Evolutionary conservation across 2,888 invertebrate species (phyloP).

Genomic region (Synergus itoensis): DNA sequence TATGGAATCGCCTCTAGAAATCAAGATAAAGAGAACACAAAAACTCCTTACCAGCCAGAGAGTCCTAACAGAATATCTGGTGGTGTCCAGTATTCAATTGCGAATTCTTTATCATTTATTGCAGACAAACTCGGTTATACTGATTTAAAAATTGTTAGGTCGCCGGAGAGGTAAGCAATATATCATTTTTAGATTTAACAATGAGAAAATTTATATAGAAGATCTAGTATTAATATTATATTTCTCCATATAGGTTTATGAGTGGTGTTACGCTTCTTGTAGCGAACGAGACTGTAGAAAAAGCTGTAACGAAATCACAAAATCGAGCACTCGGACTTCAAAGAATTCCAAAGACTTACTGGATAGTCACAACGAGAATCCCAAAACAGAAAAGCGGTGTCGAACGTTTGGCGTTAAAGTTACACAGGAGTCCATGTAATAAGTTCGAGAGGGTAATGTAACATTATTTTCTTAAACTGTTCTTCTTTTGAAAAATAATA

Average conservation of each 20-base stretch:
- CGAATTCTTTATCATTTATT: conserved; percentile 45
- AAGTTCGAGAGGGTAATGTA: conserved; percentile 42
- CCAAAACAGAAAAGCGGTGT: conserved; percentile 45
- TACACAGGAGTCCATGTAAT: conserved; percentile 30
- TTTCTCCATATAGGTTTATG: conserved; percentile 46
- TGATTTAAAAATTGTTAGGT: conserved; percentile 45
- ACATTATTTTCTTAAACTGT: not conserved
- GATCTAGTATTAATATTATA: conserved; percentile 12
- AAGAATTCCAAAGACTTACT: conserved; percentile 46
- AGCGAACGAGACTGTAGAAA: conserved; percentile 19
- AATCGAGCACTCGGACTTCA: not conserved
- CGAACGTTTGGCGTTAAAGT: conserved; percentile 40
- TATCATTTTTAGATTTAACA: not conserved
- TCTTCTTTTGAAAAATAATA: conserved; percentile 3
- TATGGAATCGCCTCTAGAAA: conserved; percentile 46
- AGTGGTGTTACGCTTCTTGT: conserved; percentile 51
- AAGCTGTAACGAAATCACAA: conserved; percentile 30
- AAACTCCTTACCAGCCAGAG: not conserved
- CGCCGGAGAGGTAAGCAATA: conserved; percentile 53
- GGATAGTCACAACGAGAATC: conserved; percentile 54
- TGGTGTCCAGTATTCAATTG: conserved; percentile 38
- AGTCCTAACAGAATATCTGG: conserved; percentile 44
- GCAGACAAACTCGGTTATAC: conserved; percentile 45
- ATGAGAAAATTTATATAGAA: not conserved
- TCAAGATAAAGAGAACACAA: not conserved